Conservation (phyloP, 2,888 invertebrate genomes). For the Lithophane leautieri region DNA sequence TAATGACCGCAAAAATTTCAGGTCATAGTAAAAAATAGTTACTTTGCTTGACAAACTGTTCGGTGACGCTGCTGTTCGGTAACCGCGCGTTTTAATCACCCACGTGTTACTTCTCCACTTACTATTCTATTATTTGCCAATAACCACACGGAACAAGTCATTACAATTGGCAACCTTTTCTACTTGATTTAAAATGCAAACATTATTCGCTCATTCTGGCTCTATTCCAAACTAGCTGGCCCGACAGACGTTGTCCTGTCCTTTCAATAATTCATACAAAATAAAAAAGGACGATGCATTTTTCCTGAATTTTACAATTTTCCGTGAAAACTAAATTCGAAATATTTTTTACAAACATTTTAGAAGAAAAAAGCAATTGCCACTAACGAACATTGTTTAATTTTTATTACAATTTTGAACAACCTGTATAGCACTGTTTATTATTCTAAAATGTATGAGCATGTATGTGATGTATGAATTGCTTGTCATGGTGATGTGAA, state of each 20-base stretch:
- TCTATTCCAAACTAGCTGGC: neutral
- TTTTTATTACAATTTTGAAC: neutral
- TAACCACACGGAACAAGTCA: neutral
- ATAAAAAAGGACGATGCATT: too few relatives aligned
- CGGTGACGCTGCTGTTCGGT: neutral
- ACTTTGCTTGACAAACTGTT: neutral
- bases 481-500: slow-evolving; percentile 32
- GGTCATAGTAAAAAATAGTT: neutral
- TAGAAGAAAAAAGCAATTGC: too few relatives aligned
- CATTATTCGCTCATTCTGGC: neutral
- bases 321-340: too few relatives aligned
- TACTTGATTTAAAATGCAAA: neutral
- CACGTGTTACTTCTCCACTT: neutral
- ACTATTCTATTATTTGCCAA: neutral
- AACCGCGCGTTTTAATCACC: neutral
- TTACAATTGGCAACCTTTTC: neutral
- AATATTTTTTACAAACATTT: too few relatives aligned
- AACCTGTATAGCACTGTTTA: slow-evolving; percentile 25
- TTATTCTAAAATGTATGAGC: slow-evolving; percentile 8
- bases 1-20: too few relatives aligned
- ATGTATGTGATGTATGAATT: slow-evolving; percentile 23
- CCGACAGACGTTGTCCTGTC: neutral
- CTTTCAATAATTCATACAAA: neutral
- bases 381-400: too few relatives aligned
- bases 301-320: too few relatives aligned